phyloP scores from a whole-genome alignment of 1,140 invertebrate species.

The Agrypnia vestita region DNA sequence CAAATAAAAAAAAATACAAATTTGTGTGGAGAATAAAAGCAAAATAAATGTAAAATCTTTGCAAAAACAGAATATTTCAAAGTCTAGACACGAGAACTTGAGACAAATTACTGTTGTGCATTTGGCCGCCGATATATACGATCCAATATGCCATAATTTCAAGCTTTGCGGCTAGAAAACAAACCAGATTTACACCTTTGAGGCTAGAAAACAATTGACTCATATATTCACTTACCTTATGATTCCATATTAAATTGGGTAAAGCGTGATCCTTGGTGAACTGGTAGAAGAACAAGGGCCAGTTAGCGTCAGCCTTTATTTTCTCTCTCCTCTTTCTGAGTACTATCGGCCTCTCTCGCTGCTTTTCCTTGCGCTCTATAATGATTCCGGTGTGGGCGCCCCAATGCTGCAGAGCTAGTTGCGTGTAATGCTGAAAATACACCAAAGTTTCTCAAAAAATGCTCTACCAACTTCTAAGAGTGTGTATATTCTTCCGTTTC shows the following conservation, averaged over 20 bases:
- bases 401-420: conserved; percentile 93
- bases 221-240: conserved; percentile 78
- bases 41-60: too few relatives aligned
- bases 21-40: too few relatives aligned
- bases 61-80: too few relatives aligned
- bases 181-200: background rate
- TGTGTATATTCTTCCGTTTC: too few relatives aligned
- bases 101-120: too few relatives aligned
- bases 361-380: conserved; percentile 77
- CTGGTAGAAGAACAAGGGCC: conserved; percentile 95
- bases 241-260: conserved; percentile 99
- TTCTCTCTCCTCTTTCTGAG: conserved; percentile 91
- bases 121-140: too few relatives aligned
- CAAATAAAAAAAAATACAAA: too few relatives aligned
- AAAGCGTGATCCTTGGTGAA: conserved; percentile 96
- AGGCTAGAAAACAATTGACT: conserved; percentile 25
- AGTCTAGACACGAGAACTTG: too few relatives aligned
- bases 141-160: too few relatives aligned
- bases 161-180: too few relatives aligned
- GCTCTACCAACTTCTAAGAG: too few relatives aligned
- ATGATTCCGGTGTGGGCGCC: conserved; percentile 83
- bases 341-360: conserved; percentile 86
- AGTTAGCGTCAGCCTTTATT: conserved; percentile 94
- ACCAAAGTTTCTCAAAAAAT: background rate
- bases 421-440: conserved; percentile 72